Evolutionary conservation across 2,113 vertebrate genomes (phyloP).

Genomic region (Danio rerio): DNA sequence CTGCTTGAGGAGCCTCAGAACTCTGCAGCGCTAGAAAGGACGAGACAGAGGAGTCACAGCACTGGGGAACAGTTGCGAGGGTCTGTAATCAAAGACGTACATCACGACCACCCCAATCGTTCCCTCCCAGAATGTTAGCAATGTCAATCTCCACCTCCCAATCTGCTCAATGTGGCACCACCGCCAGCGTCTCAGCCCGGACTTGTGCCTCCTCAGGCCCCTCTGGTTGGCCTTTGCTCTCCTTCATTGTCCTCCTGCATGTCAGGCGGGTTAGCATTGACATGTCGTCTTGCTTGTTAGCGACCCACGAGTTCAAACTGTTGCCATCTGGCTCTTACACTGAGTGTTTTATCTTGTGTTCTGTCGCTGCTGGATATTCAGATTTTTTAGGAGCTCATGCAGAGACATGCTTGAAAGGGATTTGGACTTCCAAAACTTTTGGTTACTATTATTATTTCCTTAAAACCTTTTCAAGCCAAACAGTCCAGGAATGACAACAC

Average conservation of each 20-base stretch:
- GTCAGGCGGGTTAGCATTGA: constrained; percentile 32
- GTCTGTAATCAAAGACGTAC: constrained; percentile 54
- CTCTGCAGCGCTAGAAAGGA: constrained; percentile 16
- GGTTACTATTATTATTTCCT: background rate
- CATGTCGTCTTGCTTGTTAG: constrained; percentile 57
- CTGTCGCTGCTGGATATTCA: constrained; percentile 38
- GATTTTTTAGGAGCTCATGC: constrained; percentile 46
- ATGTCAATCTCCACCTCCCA: constrained; percentile 51
- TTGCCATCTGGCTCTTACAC: constrained; percentile 63
- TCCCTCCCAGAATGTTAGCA: constrained; percentile 31
- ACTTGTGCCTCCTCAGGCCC: constrained; percentile 35
- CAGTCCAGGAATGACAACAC: background rate
- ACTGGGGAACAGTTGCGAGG: constrained; percentile 14
- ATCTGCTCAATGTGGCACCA: constrained; percentile 37
- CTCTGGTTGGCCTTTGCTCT: constrained; percentile 42
- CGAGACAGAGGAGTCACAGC: background rate
- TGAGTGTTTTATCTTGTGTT: constrained; percentile 47
- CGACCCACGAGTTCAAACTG: constrained; percentile 51
- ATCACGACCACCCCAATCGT: constrained; percentile 25
- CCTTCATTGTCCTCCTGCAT: constrained; percentile 35
- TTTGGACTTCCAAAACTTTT: constrained; percentile 7
- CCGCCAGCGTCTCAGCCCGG: constrained; percentile 25
- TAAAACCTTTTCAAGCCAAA: background rate
- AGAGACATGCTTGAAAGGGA: constrained; percentile 17
- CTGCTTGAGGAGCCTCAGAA: constrained; percentile 55